These are phyloP conservation scores for Enteromius viviparus DNA, from an alignment of 2,797 vertebrate species.

Conservation along the genomic window DNA sequence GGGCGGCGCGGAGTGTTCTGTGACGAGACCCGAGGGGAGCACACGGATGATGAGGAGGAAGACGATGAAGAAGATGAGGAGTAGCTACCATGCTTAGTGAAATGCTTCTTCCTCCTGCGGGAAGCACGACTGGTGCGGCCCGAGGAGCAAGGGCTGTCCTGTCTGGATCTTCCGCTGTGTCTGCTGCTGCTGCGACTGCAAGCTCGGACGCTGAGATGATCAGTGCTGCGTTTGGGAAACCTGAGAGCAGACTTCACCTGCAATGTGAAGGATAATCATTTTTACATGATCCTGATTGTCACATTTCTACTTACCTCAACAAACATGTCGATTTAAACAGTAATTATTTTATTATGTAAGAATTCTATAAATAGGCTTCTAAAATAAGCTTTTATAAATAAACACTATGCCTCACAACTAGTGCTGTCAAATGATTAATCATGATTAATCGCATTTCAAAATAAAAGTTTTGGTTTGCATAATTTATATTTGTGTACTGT, in stretches of 20 bases:
- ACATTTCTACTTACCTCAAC: not conserved
- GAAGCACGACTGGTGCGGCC: slow-evolving; percentile 60
- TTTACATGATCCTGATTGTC: not conserved
- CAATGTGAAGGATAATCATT: not conserved
- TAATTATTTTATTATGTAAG: not conserved
- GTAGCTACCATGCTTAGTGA: slow-evolving; percentile 67
- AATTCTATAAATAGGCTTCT: not conserved
- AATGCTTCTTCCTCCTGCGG: slow-evolving; percentile 62
- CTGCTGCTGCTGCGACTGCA: slow-evolving; percentile 57
- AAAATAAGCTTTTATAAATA: not conserved
- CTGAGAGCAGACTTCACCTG: slow-evolving; percentile 90
- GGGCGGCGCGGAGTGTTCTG: slow-evolving; percentile 34
- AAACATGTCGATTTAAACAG: not conserved
- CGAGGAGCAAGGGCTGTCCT: slow-evolving; percentile 60
- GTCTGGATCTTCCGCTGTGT: slow-evolving; percentile 39
- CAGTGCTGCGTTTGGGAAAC: slow-evolving; percentile 74
- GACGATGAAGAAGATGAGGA: slow-evolving; percentile 76
- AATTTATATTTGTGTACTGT: too few species aligned
- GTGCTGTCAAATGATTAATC: slow-evolving; percentile 36
- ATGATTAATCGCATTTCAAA: too few species aligned
- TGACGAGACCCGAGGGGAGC: slow-evolving; percentile 67
- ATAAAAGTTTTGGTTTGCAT: too few species aligned
- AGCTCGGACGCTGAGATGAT: slow-evolving; percentile 56
- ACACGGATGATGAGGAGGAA: slow-evolving; percentile 74
- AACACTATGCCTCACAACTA: slow-evolving; percentile 87